Conservation (phyloP, 2,888 invertebrate species). For the Chouioia cunea region DNA sequence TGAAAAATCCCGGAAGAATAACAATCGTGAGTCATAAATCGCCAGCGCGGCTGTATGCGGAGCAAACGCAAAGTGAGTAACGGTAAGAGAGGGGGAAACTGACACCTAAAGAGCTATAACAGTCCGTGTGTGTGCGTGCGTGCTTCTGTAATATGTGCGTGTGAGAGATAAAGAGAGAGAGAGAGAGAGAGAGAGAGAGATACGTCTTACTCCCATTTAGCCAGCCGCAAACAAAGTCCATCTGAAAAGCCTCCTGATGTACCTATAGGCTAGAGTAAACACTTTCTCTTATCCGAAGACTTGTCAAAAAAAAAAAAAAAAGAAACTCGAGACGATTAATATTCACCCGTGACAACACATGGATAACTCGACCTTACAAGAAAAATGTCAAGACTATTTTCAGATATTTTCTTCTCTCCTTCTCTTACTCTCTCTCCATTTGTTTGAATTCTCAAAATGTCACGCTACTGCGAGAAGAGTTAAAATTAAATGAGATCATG, state of each 20-base stretch:
- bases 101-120: neutral
- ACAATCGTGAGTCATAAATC: slow-evolving; percentile 26
- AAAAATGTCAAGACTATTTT: neutral
- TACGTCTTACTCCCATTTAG: slow-evolving; percentile 14
- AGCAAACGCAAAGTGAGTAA: neutral
- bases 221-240: slow-evolving; percentile 34
- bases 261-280: slow-evolving; percentile 31
- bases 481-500: too few relatives aligned
- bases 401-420: too few relatives aligned
- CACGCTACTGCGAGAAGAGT: too few relatives aligned
- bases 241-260: slow-evolving; percentile 17
- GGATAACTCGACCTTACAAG: neutral
- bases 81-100: neutral
- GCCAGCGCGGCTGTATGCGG: neutral
- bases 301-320: neutral
- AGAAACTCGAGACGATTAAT: slow-evolving; percentile 18
- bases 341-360: slow-evolving; percentile 18
- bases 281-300: neutral
- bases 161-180: neutral
- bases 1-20: slow-evolving; percentile 15
- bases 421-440: neutral
- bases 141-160: too few relatives aligned
- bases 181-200: neutral
- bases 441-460: too few relatives aligned
- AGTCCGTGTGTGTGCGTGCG: too few relatives aligned